Evolutionary conservation across 2,797 vertebrate species (phyloP), one percentile per base, ranked within the genome.

Genomic region (Pteropus rufus): DNA sequence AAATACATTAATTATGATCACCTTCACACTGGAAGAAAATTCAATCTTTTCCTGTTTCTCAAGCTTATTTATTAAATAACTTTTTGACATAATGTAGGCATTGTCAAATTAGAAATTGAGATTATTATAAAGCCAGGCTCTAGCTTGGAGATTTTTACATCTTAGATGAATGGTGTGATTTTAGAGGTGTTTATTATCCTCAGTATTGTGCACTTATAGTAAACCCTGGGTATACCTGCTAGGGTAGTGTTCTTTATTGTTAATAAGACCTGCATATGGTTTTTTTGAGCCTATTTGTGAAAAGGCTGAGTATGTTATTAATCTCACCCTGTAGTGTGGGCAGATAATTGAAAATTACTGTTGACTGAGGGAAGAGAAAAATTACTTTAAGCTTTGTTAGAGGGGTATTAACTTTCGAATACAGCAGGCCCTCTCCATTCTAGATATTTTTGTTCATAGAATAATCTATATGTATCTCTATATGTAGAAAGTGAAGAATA

Each of bases 111-210:
- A 96, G 89, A 46, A 89, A 92, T 36, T 76, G 72, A 23, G 41
- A 65, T 95, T 89, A 93, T 79, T 56, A 60, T 18, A 84, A 86
- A 83, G 14, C 54, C 60, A 44, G 56, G 8, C n/a, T 62, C 15
- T 39, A 16, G 36, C 24, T 81, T 39, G 39, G 26, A 49, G n/a
- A 34, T 39, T 79, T 75, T 92, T 81, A 69, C 7, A 69, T 49
- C 31, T 93, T 96, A 79, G 73, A 85, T 81, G 3, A 93, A 83
- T 88, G 10, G 4, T 91, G 41, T 79, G 36, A 83, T 95, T 89
- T 92, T 83, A 44, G 31, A 80, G 0, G 16, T 65, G 31, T 73
- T 89, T 81, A 54, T 73, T 81, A 54, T 36, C n/a, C 41, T 88
- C 11, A 44, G 0, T 92, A 10, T 90, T 84, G 60, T 65, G 44